A percentile compares a stretch with the other conserved stretches of the same genome.
phyloP scores from a whole-genome alignment of 2,888 invertebrate genomes.

The Troglohyphantes excavatus region DNA sequence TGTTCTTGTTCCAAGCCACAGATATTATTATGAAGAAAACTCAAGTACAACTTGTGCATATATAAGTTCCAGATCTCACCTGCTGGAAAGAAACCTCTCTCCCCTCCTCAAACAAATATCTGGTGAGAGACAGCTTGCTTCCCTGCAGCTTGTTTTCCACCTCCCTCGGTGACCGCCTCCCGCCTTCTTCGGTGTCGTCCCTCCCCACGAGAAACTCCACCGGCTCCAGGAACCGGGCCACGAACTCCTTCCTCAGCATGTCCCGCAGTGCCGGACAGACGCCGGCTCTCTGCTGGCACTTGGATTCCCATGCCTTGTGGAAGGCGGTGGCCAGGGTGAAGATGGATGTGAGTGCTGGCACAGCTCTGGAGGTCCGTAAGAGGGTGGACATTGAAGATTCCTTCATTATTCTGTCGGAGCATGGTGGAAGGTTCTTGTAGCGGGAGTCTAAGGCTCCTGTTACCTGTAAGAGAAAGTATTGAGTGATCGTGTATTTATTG shows the following conservation, averaged over 20 bases:
- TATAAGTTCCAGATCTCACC: no score
- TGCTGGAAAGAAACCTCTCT: conserved; percentile 56
- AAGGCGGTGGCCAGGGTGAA: conserved; percentile 81
- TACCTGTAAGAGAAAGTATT: conserved; percentile 25
- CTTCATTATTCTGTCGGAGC: neutral
- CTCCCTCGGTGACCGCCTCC: conserved; percentile 28
- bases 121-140: conserved; percentile 57
- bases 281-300: conserved; percentile 80
- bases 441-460: neutral
- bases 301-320: conserved; percentile 81
- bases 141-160: conserved; percentile 52
- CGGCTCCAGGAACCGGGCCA: conserved; percentile 79
- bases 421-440: conserved; percentile 37
- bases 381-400: conserved; percentile 62
- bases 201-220: conserved; percentile 79
- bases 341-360: conserved; percentile 81
- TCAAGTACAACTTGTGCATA: no score
- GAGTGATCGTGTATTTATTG: no score
- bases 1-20: no score
- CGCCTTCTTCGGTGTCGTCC: neutral
- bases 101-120: conserved; percentile 39
- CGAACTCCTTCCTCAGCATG: conserved; percentile 80
- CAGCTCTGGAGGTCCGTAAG: conserved; percentile 76
- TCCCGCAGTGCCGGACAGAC: conserved; percentile 80
- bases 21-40: no score